Evolutionary conservation across 2,113 vertebrate genomes (phyloP).

Genomic region (Sprattus sprattus): DNA sequence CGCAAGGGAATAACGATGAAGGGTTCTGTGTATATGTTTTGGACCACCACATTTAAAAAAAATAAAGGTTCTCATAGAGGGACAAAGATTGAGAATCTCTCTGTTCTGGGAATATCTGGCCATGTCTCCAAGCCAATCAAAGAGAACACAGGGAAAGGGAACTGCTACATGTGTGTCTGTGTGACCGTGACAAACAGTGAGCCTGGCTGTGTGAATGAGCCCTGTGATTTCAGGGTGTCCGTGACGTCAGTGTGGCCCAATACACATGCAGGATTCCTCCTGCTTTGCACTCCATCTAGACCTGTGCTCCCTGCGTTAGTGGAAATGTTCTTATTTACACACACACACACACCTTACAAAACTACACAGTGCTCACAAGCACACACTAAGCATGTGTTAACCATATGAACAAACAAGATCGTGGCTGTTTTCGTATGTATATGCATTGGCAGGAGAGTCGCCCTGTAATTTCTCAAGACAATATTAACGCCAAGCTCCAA

Average conservation of each 20-base stretch:
- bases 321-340: neutral
- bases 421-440: neutral
- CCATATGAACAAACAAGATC: constrained; percentile 12
- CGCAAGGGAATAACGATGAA: neutral
- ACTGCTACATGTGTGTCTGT: neutral
- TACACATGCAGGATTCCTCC: neutral
- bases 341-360: constrained; percentile 8
- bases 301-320: neutral
- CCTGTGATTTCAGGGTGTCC: neutral
- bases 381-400: constrained; percentile 10
- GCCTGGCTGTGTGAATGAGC: neutral
- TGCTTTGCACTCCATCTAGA: neutral
- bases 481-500: constrained; percentile 11
- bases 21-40: neutral
- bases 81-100: neutral
- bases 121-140: neutral
- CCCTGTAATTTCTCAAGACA: neutral
- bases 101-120: neutral
- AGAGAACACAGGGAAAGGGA: neutral
- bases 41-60: neutral
- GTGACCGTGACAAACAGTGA: neutral
- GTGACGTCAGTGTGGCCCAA: neutral
- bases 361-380: neutral
- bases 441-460: neutral
- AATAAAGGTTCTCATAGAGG: neutral